A percentile compares a stretch with the other conserved stretches of the same genome.
These are phyloP conservation scores for Drosophila virilis DNA, from an alignment of 1,140 invertebrate species.

Conservation along the genomic window DNA sequence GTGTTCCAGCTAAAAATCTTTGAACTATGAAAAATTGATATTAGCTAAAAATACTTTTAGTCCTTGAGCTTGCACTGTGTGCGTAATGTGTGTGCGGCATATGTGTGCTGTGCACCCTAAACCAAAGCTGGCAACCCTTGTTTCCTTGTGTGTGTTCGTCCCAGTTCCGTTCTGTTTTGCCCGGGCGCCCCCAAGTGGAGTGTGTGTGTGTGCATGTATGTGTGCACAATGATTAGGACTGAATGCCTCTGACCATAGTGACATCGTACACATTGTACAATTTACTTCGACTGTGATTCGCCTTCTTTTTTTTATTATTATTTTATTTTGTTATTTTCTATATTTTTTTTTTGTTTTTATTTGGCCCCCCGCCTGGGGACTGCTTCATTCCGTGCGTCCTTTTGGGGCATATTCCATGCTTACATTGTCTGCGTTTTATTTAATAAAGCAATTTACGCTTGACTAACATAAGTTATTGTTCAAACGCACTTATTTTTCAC, in stretches of 20 bases:
- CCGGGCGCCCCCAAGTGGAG: slow-evolving; percentile 53
- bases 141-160: slow-evolving; percentile 58
- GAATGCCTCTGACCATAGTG: slow-evolving; percentile 51
- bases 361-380: slow-evolving; percentile 24
- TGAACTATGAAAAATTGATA: slow-evolving; percentile 83
- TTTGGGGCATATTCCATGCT: slow-evolving; percentile 60
- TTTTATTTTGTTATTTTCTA: slow-evolving; percentile 5
- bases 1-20: slow-evolving; percentile 69
- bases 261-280: slow-evolving; percentile 77
- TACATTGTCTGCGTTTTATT: slow-evolving; percentile 80
- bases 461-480: slow-evolving; percentile 82
- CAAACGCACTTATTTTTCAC: slow-evolving; percentile 54
- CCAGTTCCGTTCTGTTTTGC: slow-evolving; percentile 38
- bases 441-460: slow-evolving; percentile 83
- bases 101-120: slow-evolving; percentile 38
- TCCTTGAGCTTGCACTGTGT: slow-evolving; percentile 57
- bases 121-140: background rate
- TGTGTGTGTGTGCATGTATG: slow-evolving; percentile 25
- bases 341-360: slow-evolving; percentile 2
- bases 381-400: slow-evolving; percentile 36
- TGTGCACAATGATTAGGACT: slow-evolving; percentile 79
- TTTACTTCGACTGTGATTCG: slow-evolving; percentile 69
- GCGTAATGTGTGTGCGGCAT: slow-evolving; percentile 39
- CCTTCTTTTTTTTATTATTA: slow-evolving; percentile 27
- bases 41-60: slow-evolving; percentile 82